A percentile compares a stretch with the other conserved stretches of the same genome.
Conservation (phyloP, 2,888 invertebrate species). For the Drosophila cracens region DNA sequence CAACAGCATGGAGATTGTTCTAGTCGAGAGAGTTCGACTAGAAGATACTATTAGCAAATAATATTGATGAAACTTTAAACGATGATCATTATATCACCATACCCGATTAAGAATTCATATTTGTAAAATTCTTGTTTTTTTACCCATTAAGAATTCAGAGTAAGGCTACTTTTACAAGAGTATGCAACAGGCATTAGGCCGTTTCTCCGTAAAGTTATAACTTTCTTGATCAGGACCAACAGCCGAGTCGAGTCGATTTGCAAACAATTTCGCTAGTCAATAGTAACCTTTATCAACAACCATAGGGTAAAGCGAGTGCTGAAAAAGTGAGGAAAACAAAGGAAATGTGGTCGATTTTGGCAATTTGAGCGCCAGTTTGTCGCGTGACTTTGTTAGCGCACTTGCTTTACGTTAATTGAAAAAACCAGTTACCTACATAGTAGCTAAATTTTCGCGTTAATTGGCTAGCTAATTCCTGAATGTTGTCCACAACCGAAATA, state of each 20-base stretch:
- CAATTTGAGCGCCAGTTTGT: conserved; percentile 17
- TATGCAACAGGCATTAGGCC: neutral
- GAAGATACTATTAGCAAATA: neutral
- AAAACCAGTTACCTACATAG: conserved; percentile 2
- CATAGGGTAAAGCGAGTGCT: conserved; percentile 25
- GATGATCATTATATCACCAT: too few relatives aligned
- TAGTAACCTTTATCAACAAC: too few relatives aligned
- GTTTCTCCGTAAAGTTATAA: neutral
- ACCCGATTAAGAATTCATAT: neutral
- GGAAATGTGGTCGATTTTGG: conserved; percentile 26
- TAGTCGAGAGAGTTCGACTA: neutral
- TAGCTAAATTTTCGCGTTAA: neutral
- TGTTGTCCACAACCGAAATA: neutral
- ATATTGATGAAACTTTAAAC: neutral
- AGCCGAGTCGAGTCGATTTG: neutral
- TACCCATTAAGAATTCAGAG: neutral
- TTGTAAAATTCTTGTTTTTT: neutral
- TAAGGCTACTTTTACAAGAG: neutral
- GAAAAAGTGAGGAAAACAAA: neutral
- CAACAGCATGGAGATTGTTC: conserved; percentile 18
- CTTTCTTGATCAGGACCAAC: neutral
- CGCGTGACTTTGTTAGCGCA: conserved; percentile 38
- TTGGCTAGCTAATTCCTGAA: conserved; percentile 3
- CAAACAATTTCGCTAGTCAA: neutral
- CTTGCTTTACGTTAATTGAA: conserved; percentile 26